Conservation (phyloP, 2,888 invertebrate genomes). For the Eilema depressum region DNA sequence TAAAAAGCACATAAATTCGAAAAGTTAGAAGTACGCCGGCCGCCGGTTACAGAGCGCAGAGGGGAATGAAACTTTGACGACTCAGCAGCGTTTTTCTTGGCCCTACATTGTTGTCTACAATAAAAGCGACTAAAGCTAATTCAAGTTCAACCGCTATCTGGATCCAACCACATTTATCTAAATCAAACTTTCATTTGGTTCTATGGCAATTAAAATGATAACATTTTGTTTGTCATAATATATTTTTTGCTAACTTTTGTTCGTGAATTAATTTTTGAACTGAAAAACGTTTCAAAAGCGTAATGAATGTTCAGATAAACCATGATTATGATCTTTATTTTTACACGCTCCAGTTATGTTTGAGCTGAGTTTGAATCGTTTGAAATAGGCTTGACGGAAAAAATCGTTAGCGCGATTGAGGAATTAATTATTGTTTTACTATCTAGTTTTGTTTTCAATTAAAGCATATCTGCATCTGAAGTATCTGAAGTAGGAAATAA, state of each 20-base stretch:
- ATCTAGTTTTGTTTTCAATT: neutral
- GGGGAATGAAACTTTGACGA: neutral
- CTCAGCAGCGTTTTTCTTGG: slow-evolving; percentile 26
- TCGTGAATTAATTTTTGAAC: neutral
- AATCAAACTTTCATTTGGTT: slow-evolving; percentile 29
- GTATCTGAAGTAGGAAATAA: neutral
- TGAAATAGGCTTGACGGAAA: neutral
- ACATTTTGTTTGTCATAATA: slow-evolving; percentile 7
- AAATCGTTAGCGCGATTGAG: neutral
- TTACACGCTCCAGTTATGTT: too few relatives aligned
- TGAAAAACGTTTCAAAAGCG: neutral
- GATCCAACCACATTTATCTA: slow-evolving; percentile 54
- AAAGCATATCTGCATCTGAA: neutral
- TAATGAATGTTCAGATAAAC: neutral
- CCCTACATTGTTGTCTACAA: slow-evolving; percentile 43
- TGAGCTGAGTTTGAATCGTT: neutral
- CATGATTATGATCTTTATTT: neutral
- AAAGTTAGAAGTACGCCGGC: neutral
- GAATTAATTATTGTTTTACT: too few relatives aligned
- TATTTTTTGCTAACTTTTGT: neutral
- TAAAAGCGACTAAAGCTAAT: slow-evolving; percentile 53
- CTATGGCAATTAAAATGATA: slow-evolving; percentile 28
- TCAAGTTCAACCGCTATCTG: slow-evolving; percentile 57
- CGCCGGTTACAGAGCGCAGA: neutral
- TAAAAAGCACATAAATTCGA: neutral